Evolutionary conservation across 1,140 invertebrate genomes (phyloP).

Genomic region (Tribolium madens): DNA sequence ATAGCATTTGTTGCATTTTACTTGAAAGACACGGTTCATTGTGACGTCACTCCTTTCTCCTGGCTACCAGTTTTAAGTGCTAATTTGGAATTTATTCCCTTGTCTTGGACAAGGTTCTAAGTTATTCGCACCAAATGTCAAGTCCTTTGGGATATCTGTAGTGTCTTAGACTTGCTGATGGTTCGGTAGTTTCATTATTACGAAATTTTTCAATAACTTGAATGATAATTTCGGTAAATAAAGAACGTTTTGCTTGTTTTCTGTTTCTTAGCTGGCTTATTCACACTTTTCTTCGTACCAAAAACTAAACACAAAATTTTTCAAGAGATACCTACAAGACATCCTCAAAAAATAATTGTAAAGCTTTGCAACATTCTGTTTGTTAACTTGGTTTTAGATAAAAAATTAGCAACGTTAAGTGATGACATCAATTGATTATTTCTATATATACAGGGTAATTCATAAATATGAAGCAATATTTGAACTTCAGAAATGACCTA

Average conservation of each 20-base stretch:
- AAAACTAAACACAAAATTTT: constrained; percentile 55
- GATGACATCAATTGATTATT: too few species aligned
- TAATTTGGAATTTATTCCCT: background rate
- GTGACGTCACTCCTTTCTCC: background rate
- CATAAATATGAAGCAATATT: too few species aligned
- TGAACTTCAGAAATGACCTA: too few species aligned
- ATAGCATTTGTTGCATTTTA: constrained; percentile 43
- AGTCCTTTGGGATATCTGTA: background rate
- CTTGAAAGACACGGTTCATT: background rate
- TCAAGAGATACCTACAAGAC: constrained; percentile 42
- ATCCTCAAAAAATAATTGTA: background rate
- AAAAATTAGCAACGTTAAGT: too few species aligned
- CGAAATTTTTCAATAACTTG: constrained; percentile 77
- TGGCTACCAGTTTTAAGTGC: background rate
- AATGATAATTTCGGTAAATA: constrained; percentile 72
- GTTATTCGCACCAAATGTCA: background rate
- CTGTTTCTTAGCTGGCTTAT: constrained; percentile 35
- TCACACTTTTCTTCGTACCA: constrained; percentile 40
- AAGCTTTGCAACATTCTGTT: too few species aligned
- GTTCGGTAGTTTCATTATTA: constrained; percentile 79
- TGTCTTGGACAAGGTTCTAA: background rate
- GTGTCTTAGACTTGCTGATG: background rate
- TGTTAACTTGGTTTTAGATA: too few species aligned
- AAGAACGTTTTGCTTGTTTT: constrained; percentile 82
- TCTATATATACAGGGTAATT: too few species aligned